Evolutionary conservation across 2,888 invertebrate genomes (phyloP).

Genomic region (Nebria brevicollis): DNA sequence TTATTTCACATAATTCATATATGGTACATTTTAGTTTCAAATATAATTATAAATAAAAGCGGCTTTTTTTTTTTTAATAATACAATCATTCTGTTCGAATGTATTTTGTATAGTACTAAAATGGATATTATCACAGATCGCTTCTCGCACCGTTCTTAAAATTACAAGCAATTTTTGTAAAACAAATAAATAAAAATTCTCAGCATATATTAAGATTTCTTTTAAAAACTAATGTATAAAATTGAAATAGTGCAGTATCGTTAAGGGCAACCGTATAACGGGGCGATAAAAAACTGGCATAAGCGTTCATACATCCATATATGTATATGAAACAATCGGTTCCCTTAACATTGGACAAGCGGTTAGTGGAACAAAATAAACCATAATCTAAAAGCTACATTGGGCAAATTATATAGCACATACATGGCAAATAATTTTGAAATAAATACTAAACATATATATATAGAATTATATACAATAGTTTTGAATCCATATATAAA

Average conservation of each 20-base stretch:
- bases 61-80: background rate
- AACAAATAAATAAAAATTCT: background rate
- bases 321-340: background rate
- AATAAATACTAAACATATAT: background rate
- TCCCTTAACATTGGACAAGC: background rate
- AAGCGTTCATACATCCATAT: too few species aligned
- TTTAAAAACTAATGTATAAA: background rate
- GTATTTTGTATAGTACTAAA: conserved; percentile 1
- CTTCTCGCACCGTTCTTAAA: background rate
- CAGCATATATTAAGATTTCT: background rate
- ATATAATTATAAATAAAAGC: background rate
- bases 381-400: background rate
- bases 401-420: background rate
- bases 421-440: background rate
- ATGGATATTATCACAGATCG: conserved; percentile 1
- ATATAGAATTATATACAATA: background rate
- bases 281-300: background rate
- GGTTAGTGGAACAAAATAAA: background rate
- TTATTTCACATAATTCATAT: background rate
- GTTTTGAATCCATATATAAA: conserved; percentile 25
- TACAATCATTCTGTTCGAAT: background rate
- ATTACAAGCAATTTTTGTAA: conserved; percentile 1
- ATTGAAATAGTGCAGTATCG: background rate
- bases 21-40: background rate
- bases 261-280: background rate